Evolutionary conservation across 2,797 vertebrate genomes (phyloP), one percentile per base, ranked within the genome.

Genomic region (Mormyrus proboscirostris): DNA sequence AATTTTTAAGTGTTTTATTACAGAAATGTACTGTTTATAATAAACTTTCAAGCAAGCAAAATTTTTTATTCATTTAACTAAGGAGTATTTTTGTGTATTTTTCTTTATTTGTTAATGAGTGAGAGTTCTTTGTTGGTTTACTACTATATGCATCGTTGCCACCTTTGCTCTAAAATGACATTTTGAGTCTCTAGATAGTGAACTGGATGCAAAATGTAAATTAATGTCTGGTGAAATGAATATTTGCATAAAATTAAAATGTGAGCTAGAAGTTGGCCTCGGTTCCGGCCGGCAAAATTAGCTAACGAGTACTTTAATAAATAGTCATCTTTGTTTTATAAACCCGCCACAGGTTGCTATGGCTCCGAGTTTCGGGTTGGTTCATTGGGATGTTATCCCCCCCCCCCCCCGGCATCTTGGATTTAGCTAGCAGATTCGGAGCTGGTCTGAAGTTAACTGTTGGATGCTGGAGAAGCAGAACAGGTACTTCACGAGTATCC

Each of bases 141-240:
- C 10, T 22, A 33, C 29, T 33, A 33, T 33, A 84, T 84, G 47
- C 82, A 50, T 84, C 47, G 8, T 12, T 4, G n/a, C 44, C 82
- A 84, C 49, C 82, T 84, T 51, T 25, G 49, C 82, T 25, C n/a
- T 22, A 51, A 8, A 84, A 84, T 84, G 82, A 51, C 49, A 51
- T 29, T 84, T 84, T 50, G 82, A 22, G 41, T 84, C n/a, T 50
- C 44, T 50, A 51, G 49, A 84, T 47, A 51, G 47, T 25, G n/a
- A 51, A 84, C 44, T 84, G n/a, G 22, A 51, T 84, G 22, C 22
- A 84, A 84, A 84, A 84, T 44, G 76, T 82, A 82, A 82, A 82
- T 84, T 2, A 14, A 51, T 84, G 82, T 51, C n/a, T 14, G 82
- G 8, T 14, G 47, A 25, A 84, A 49, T 51, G 2, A 47, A 49